Conservation (phyloP, 2,797 vertebrate genomes). For the Cuniculus paca region DNA sequence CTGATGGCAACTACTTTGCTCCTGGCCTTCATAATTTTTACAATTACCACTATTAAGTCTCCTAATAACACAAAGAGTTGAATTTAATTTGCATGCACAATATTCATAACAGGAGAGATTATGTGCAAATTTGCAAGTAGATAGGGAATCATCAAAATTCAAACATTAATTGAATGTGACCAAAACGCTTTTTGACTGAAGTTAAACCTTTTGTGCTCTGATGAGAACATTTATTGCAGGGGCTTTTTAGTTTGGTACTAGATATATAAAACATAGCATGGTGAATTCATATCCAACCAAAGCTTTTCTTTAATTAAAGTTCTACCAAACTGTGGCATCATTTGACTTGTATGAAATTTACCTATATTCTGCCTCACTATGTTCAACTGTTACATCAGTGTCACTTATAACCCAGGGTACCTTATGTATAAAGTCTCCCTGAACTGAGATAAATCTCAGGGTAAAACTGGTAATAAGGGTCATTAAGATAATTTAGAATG, state of each 20-base stretch:
- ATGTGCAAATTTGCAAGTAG: background rate
- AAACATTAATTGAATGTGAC: constrained; percentile 17
- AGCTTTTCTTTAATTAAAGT: background rate
- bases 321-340: background rate
- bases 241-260: background rate
- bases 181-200: background rate
- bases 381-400: background rate
- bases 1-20: background rate
- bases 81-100: background rate
- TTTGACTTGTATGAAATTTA: background rate
- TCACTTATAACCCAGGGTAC: background rate
- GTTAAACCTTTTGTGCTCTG: background rate
- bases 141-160: background rate
- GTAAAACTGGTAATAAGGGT: background rate
- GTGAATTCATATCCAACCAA: background rate
- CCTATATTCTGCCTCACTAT: background rate
- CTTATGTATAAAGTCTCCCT: background rate
- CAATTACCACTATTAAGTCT: background rate
- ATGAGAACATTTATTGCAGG: background rate
- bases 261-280: background rate
- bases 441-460: background rate
- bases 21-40: background rate
- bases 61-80: background rate
- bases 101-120: background rate
- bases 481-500: background rate